phyloP scores from a whole-genome alignment of 1,140 invertebrate genomes.

The Nilaparvata lugens region DNA sequence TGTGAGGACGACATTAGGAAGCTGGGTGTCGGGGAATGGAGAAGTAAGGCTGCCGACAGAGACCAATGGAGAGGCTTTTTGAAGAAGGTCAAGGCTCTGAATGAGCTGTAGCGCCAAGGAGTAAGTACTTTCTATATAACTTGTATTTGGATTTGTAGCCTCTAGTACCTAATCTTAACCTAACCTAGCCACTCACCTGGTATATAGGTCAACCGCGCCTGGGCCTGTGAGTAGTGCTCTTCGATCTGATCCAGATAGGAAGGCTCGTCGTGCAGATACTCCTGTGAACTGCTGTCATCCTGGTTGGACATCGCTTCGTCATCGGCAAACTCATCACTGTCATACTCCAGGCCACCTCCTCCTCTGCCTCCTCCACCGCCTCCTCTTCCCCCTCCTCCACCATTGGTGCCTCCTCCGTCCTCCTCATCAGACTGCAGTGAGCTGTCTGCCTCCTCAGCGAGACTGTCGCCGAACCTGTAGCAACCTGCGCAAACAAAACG shows the following conservation, averaged over 20 bases:
- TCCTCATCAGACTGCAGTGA: slow-evolving; percentile 36
- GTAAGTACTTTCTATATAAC: no score
- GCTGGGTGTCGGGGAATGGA: no score
- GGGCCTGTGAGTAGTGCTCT: slow-evolving; percentile 13
- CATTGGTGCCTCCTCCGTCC: slow-evolving; percentile 30
- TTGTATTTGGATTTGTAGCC: no score
- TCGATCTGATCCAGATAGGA: slow-evolving; percentile 27
- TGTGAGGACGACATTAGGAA: no score
- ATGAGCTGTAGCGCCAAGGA: no score
- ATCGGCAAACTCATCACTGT: slow-evolving; percentile 56
- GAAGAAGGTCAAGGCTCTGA: no score
- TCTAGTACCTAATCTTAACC: no score
- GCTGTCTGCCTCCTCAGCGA: slow-evolving; percentile 56
- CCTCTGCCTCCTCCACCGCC: slow-evolving; percentile 16
- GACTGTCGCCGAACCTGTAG: slow-evolving; percentile 53
- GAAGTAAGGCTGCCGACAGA: no score
- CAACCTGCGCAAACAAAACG: slow-evolving; percentile 37
- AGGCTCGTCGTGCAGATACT: slow-evolving; percentile 41
- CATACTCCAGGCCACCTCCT: slow-evolving; percentile 39
- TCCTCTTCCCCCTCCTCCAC: slow-evolving; percentile 20
- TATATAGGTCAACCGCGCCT: no score
- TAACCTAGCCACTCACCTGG: no score
- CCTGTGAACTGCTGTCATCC: slow-evolving; percentile 48
- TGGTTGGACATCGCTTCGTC: slow-evolving; percentile 52
- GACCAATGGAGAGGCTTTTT: no score